Base-by-base conservation (phyloP, 2,888 invertebrate species). In the Orthonevra nobilis region DNA sequence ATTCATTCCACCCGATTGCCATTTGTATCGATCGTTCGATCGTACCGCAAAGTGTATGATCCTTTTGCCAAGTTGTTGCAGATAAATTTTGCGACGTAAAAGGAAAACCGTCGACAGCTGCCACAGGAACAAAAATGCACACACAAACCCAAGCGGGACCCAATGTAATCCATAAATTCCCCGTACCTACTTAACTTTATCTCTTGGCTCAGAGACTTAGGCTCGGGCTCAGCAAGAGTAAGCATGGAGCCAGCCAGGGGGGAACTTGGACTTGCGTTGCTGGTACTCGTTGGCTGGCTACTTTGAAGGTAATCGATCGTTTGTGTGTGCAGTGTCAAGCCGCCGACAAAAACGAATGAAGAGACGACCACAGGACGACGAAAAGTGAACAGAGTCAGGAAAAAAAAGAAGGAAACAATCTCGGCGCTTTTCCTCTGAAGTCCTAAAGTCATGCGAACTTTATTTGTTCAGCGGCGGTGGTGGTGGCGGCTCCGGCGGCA, bases 361-460 rank as follows among this genome's bases (percentile, higher is more conserved):
- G 56, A 58, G 46, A 34, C 61, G 9, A 69, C 14, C n/a, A n/a
- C n/a, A n/a, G n/a, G n/a, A 50, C 3, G 15, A 23, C n/a, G 3
- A 12, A 36, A 6, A n/a, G 6, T n/a, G 32, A 28, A 28, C 20
- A 10, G 36, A 3, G 36, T 12, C 2, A n/a, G 30, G 2, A 7
- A 19, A 34, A 36, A 38, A 42, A 32, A 46, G 3, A 66, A 58
- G n/a, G n/a, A 20, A 28, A 36, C 3, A 14, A 19, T 23, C 6
- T 28, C 60, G 73, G 73, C 68, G 68, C 63, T 58, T 63, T 74
- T 74, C 50, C 63, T 81, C 63, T 40, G 68, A 81, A 74, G 81
- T 81, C 66, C 34, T 46, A n/a, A 74, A 82, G 82, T 82, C 82
- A 83, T 85, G 86, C 86, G 83, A 86, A 86, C 86, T 86, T 85